Evolutionary conservation across 2,113 vertebrate genomes (phyloP).

Genomic region (Bucco capensis): DNA sequence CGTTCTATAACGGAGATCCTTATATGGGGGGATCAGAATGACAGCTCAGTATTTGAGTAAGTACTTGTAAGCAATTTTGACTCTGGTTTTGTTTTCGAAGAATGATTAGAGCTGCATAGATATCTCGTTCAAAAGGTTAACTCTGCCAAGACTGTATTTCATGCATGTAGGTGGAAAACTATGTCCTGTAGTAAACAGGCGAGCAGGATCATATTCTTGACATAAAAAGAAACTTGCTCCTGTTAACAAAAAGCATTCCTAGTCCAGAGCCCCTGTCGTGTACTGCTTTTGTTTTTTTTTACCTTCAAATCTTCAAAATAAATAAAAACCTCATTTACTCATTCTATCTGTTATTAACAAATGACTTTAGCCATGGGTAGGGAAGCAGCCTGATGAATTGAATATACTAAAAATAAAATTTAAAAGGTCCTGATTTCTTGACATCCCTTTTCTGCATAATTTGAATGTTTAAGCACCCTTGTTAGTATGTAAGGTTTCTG

Average conservation of each 20-base stretch:
- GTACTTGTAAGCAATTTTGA: neutral
- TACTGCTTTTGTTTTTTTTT: neutral
- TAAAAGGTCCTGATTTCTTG: neutral
- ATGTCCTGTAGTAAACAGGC: neutral
- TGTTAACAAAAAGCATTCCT: neutral
- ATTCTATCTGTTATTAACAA: neutral
- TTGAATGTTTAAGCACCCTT: neutral
- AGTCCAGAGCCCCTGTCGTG: neutral
- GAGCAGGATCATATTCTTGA: neutral
- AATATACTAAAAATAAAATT: neutral
- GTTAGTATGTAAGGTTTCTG: neutral
- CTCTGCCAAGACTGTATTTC: neutral
- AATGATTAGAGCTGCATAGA: neutral
- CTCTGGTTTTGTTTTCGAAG: neutral
- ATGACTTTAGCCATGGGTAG: neutral
- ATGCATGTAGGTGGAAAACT: neutral
- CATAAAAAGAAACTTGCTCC: neutral
- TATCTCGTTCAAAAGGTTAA: neutral
- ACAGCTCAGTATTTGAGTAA: slow-evolving; percentile 99
- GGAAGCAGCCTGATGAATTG: neutral
- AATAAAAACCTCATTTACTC: neutral
- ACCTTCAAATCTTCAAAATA: neutral
- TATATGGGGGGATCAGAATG: slow-evolving; percentile 99
- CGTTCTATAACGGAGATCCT: slow-evolving; percentile 98
- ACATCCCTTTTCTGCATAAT: neutral